These are phyloP conservation scores for Apodemus agrarius DNA, from an alignment of 2,797 vertebrate genomes.

Conservation along the genomic window DNA sequence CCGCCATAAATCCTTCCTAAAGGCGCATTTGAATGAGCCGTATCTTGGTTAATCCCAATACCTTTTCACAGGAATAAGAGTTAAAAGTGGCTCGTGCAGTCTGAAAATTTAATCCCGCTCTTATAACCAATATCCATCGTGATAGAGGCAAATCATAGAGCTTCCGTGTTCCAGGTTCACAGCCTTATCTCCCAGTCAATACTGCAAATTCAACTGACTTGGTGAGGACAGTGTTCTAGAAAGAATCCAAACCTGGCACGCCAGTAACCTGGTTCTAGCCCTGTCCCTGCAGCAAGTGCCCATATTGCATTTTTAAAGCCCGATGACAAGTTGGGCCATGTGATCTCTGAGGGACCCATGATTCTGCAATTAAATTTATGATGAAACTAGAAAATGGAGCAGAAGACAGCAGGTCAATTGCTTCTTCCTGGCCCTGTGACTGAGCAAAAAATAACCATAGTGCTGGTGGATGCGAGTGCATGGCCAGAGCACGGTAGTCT, in stretches of 20 bases:
- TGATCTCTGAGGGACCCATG: not conserved
- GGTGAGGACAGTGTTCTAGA: not conserved
- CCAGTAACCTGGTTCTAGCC: not conserved
- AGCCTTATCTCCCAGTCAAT: not conserved
- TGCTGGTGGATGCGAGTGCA: not conserved
- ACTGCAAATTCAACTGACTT: not conserved
- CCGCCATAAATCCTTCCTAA: not conserved
- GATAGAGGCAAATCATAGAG: not conserved
- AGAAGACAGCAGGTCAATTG: not conserved
- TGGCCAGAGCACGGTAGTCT: not conserved
- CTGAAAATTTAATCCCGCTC: not conserved
- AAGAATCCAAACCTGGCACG: not conserved
- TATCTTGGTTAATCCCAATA: not conserved
- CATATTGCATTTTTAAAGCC: not conserved
- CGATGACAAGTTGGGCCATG: not conserved
- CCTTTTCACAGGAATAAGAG: constrained; percentile 15
- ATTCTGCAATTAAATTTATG: not conserved
- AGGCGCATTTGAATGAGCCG: not conserved
- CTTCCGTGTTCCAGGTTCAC: not conserved
- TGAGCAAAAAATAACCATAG: not conserved
- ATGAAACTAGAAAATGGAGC: constrained; percentile 8
- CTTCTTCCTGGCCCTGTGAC: not conserved
- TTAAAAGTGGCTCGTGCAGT: not conserved
- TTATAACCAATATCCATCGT: not conserved
- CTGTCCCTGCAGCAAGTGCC: not conserved